Conservation (phyloP, 1,140 invertebrate species). For the Homarus americanus region DNA sequence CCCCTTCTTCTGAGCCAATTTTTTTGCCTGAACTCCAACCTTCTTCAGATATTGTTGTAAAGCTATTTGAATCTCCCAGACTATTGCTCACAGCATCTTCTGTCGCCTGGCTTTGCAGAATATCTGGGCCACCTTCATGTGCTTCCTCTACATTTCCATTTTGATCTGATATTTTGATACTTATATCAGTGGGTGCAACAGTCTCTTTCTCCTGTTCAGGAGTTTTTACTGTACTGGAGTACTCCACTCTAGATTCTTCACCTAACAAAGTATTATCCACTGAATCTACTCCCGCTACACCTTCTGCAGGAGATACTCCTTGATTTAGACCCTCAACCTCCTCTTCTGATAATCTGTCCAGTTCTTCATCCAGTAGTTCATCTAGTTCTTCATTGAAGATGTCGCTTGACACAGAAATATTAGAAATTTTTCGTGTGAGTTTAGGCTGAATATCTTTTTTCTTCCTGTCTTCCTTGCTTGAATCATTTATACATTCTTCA, state of each 20-base stretch:
- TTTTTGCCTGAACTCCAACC: too few species aligned
- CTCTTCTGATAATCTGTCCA: constrained; percentile 63
- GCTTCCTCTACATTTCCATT: not conserved
- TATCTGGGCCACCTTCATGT: not conserved
- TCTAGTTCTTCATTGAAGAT: constrained; percentile 63
- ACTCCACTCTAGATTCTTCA: not conserved
- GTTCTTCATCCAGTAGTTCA: constrained; percentile 61
- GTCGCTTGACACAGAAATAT: constrained; percentile 54
- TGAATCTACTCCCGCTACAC: not conserved
- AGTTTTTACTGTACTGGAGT: not conserved
- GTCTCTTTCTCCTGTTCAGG: not conserved
- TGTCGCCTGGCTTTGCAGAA: not conserved
- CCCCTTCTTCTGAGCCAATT: constrained; percentile 15
- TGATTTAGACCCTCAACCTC: not conserved
- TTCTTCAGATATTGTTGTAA: not conserved
- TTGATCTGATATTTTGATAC: not conserved
- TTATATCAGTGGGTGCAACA: not conserved
- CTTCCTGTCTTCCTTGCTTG: not conserved
- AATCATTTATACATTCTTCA: not conserved
- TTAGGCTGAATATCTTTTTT: not conserved
- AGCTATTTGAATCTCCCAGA: not conserved
- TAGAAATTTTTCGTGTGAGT: constrained; percentile 44
- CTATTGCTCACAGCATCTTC: not conserved
- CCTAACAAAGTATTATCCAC: not conserved
- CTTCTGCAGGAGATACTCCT: too few species aligned